Base-by-base conservation (phyloP, 2,888 invertebrate species). In the Ectropis crepuscularia region DNA sequence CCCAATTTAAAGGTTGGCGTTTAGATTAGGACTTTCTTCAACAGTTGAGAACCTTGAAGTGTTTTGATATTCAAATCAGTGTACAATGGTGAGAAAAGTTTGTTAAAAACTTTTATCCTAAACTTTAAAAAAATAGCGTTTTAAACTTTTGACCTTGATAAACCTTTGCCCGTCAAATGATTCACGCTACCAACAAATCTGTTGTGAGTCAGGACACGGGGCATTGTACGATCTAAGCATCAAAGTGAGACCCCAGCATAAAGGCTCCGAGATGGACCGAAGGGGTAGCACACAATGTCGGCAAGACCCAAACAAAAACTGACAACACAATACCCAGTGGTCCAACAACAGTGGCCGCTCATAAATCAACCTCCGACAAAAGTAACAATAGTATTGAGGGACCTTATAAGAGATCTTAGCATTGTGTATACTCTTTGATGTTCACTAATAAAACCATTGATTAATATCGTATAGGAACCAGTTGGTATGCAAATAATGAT, bases 371-470 rank as follows among this genome's bases (percentile, higher is more conserved):
- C 88, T 89, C 90, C 84, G 88, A 92, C 92, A 92, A 92, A 90
- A 89, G 92, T 89, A 89, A 92, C 92, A 92, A 92, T 91, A 85
- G 89, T 90, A 89, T 91, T 92, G 91, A 92, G 90, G 92, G 92
- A 90, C 92, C 92, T 90, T 90, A 92, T 91, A 92, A 91, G 91
- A 92, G 92, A 92, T 92, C 91, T 92, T 89, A 89, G 89, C 81
- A 89, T 92, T 92, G 92, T 92, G 87, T 85, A 81, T 86, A 89
- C 87, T 88, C 92, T 92, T 92, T 92, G 92, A 92, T 92, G 90
- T 92, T 92, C 91, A 90, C 90, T 92, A 92, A 92, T 92, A 92
- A 92, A 92, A 92, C 92, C 90, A 91, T 92, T 92, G 92, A 92
- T 92, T 92, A 92, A 92, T 92, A 92, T 92, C 92, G 91, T 89